phyloP scores from a whole-genome alignment of 2,888 invertebrate species.

The Cheilosia grossa region DNA sequence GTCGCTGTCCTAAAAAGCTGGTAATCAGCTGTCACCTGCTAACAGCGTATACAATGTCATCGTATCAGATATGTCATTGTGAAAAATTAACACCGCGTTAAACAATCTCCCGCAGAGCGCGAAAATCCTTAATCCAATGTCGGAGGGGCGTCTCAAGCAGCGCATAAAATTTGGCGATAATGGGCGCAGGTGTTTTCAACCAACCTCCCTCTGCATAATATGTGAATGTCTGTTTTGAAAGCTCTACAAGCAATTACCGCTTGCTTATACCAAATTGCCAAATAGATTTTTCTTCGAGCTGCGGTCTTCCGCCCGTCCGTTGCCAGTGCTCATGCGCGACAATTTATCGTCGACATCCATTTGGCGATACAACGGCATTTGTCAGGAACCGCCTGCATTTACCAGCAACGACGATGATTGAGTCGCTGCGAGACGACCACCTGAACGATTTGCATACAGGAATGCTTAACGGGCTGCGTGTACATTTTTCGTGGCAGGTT shows the following conservation, averaged over 20 bases:
- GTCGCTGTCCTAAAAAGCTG: neutral
- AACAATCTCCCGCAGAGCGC: slow-evolving; percentile 13
- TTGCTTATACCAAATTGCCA: slow-evolving; percentile 40
- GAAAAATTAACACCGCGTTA: slow-evolving; percentile 53
- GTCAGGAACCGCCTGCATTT: slow-evolving; percentile 40
- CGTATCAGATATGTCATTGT: slow-evolving; percentile 59
- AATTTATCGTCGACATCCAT: slow-evolving; percentile 72
- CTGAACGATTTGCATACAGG: slow-evolving; percentile 72
- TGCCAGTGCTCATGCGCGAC: slow-evolving; percentile 38
- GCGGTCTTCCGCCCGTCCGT: slow-evolving; percentile 30
- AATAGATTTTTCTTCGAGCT: slow-evolving; percentile 43
- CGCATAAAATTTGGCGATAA: slow-evolving; percentile 64
- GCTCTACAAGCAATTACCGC: slow-evolving; percentile 65
- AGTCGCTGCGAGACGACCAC: slow-evolving; percentile 63
- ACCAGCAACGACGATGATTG: slow-evolving; percentile 40
- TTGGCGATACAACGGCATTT: slow-evolving; percentile 67
- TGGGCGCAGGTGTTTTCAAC: slow-evolving; percentile 70
- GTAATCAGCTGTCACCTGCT: slow-evolving; percentile 32
- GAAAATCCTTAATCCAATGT: slow-evolving; percentile 63
- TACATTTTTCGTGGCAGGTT: slow-evolving; percentile 63
- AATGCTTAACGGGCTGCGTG: slow-evolving; percentile 55
- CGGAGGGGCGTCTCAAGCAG: slow-evolving; percentile 49
- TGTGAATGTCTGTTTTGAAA: slow-evolving; percentile 43
- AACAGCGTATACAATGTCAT: slow-evolving; percentile 47
- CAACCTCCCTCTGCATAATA: slow-evolving; percentile 35